Evolutionary conservation across 2,888 invertebrate species (phyloP).

Genomic region (Zaprionus bogoriensis): DNA sequence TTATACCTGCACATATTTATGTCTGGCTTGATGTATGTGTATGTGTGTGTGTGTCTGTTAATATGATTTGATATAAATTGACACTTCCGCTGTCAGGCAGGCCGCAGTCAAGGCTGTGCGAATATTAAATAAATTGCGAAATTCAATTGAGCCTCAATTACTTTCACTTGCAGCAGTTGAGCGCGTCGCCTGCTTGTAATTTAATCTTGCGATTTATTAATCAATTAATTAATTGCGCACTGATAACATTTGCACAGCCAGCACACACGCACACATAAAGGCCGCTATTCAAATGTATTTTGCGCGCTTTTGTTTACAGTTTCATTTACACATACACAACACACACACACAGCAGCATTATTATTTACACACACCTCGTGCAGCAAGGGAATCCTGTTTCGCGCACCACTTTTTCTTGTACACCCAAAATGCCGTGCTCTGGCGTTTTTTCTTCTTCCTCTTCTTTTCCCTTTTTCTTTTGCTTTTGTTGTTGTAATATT

Average conservation of each 20-base stretch:
- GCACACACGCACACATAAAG: neutral
- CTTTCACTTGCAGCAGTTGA: constrained; percentile 35
- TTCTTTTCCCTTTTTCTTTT: neutral
- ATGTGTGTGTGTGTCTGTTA: constrained; percentile 15
- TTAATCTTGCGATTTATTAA: constrained; percentile 14
- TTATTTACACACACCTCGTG: constrained; percentile 48
- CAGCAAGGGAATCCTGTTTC: constrained; percentile 24
- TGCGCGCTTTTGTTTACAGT: constrained; percentile 39
- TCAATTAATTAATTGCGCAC: constrained; percentile 34
- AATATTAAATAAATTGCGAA: constrained; percentile 23
- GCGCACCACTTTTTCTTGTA: constrained; percentile 46
- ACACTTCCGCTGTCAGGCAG: constrained; percentile 45
- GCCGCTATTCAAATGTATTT: too few relatives aligned
- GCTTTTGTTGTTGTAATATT: constrained; percentile 41
- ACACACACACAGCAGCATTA: neutral
- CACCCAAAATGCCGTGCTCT: constrained; percentile 46
- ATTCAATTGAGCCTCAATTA: constrained; percentile 25
- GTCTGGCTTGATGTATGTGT: neutral
- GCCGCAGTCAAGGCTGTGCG: constrained; percentile 10
- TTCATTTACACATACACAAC: constrained; percentile 8
- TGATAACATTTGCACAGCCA: constrained; percentile 30
- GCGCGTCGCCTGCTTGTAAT: neutral
- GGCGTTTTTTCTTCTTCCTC: neutral
- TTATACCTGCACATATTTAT: constrained; percentile 15
- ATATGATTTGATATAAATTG: constrained; percentile 45